Evolutionary conservation across 2,888 invertebrate species (phyloP).

Genomic region (Caenorhabditis doughertyi): DNA sequence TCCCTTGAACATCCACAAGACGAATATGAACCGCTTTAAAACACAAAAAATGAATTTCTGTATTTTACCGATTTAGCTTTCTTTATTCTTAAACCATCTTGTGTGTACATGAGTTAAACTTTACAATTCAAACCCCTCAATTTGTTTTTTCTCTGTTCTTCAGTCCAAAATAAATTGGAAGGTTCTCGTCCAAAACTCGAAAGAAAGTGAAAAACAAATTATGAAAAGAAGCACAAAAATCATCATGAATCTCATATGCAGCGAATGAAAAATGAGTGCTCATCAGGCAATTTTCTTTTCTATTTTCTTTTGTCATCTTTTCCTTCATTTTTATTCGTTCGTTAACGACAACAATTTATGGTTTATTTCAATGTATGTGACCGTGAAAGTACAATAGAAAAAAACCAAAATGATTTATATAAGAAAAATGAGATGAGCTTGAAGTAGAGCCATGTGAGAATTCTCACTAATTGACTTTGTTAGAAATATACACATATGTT

Average conservation of each 20-base stretch:
- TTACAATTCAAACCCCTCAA: conserved; percentile 11
- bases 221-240: background rate
- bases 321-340: background rate
- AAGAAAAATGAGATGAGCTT: conserved; percentile 14
- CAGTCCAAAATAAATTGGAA: conserved; percentile 37
- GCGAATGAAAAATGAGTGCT: background rate
- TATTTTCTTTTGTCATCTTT: conserved; percentile 6
- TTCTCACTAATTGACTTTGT: conserved; percentile 39
- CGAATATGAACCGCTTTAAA: conserved; percentile 66
- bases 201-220: conserved; percentile 20
- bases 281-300: no score
- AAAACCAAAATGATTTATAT: no score
- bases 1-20: conserved; percentile 65
- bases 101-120: conserved; percentile 54
- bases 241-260: background rate
- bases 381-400: background rate
- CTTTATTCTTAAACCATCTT: conserved; percentile 1
- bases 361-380: background rate
- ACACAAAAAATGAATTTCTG: background rate
- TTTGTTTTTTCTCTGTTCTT: conserved; percentile 32
- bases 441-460: conserved; percentile 13
- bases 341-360: background rate
- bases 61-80: no score
- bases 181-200: background rate
- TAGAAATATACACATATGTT: conserved; percentile 13